Evolutionary conservation across 2,797 vertebrate genomes (phyloP).

Genomic region (Rhodeus uyekii): DNA sequence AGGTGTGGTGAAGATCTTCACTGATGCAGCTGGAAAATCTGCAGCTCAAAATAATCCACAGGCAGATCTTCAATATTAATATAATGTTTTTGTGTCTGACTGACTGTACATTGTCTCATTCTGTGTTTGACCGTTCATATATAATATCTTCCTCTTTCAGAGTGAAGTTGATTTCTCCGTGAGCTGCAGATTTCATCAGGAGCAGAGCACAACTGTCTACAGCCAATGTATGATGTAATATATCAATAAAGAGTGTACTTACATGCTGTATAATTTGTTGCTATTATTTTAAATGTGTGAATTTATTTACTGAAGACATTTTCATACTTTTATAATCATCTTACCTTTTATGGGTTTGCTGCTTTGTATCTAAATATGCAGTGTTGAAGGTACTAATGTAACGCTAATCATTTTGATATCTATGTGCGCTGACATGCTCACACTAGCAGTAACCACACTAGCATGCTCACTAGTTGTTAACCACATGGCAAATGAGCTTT

Average conservation of each 20-base stretch:
- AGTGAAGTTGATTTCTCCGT: background rate
- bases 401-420: too few species aligned
- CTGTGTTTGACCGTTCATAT: background rate
- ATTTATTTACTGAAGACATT: too few species aligned
- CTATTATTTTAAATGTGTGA: background rate
- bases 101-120: too few species aligned
- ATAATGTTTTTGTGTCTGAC: too few species aligned
- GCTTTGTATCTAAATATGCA: background rate
- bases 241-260: accelerated
- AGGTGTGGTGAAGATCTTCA: background rate
- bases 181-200: background rate
- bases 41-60: too few species aligned
- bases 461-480: background rate
- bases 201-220: background rate
- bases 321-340: background rate
- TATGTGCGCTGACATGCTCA: too few species aligned
- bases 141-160: background rate
- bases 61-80: too few species aligned
- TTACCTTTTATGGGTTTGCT: background rate
- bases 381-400: background rate
- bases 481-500: background rate
- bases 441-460: too few species aligned
- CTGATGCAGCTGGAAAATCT: background rate
- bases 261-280: background rate
- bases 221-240: background rate